Percentiles rank a stretch among this genome's conserved stretches.
These are phyloP conservation scores for Phengaris arion DNA, from an alignment of 2,888 invertebrate genomes.

Conservation along the genomic window DNA sequence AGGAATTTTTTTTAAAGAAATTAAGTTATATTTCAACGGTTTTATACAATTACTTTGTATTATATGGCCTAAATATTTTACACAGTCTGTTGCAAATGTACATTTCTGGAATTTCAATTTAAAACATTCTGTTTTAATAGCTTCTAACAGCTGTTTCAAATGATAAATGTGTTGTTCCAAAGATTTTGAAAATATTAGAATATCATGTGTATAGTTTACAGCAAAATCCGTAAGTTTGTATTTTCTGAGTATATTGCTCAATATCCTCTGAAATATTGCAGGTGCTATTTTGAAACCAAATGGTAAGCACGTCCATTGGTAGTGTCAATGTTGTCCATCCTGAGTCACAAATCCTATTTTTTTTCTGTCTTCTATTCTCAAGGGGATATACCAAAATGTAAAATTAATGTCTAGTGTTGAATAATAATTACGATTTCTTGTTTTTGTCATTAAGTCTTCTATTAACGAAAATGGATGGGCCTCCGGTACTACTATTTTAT, in stretches of 20 bases:
- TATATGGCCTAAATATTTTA: constrained; percentile 41
- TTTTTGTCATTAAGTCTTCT: constrained; percentile 41
- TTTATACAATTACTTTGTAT: constrained; percentile 39
- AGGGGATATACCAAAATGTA: constrained; percentile 55
- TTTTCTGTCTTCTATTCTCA: constrained; percentile 46
- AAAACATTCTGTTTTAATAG: constrained; percentile 41
- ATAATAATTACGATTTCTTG: constrained; percentile 48
- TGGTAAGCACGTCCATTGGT: constrained; percentile 48
- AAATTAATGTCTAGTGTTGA: constrained; percentile 51
- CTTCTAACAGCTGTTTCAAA: constrained; percentile 37
- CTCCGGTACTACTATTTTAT: neutral
- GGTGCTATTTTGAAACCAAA: constrained; percentile 51
- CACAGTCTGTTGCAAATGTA: constrained; percentile 39
- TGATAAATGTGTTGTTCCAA: constrained; percentile 41
- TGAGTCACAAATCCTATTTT: constrained; percentile 45
- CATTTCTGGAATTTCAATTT: constrained; percentile 42
- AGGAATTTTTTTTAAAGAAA: constrained; percentile 35
- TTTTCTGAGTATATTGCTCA: constrained; percentile 44
- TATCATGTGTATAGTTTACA: constrained; percentile 38
- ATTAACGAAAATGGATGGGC: no score
- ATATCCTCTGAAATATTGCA: constrained; percentile 52
- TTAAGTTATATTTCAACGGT: constrained; percentile 41
- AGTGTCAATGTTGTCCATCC: constrained; percentile 33
- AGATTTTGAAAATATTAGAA: constrained; percentile 39
- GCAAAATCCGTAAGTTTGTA: constrained; percentile 35